Evolutionary conservation across 2,797 vertebrate species (phyloP).

Genomic region (Enteromius paludinosus): DNA sequence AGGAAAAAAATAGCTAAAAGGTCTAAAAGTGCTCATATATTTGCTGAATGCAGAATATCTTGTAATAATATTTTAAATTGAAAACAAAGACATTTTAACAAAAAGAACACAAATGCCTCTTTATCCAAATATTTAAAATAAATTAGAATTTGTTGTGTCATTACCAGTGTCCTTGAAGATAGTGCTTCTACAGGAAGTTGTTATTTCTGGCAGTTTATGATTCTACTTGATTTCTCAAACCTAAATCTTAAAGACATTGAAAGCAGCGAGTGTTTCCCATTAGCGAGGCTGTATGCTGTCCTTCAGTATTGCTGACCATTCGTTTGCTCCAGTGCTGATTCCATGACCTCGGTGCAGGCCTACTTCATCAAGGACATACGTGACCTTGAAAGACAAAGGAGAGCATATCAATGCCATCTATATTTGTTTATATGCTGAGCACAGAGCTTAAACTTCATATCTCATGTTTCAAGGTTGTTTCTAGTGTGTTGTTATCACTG

Average conservation of each 20-base stretch:
- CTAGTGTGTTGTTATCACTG: background rate
- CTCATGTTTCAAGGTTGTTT: constrained; percentile 45
- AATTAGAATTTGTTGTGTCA: background rate
- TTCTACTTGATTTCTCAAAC: background rate
- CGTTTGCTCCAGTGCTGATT: constrained; percentile 48
- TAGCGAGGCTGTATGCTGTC: constrained; percentile 22
- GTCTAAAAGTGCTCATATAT: background rate
- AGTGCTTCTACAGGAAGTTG: too few relatives aligned
- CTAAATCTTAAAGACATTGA: background rate
- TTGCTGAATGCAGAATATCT: background rate
- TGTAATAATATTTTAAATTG: too few relatives aligned
- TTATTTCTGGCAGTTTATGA: background rate
- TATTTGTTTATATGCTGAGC: constrained; percentile 42
- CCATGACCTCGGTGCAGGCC: constrained; percentile 41
- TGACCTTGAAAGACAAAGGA: constrained; percentile 34
- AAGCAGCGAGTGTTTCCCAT: background rate
- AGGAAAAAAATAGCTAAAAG: background rate
- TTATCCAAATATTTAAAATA: background rate
- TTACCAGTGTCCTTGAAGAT: too few relatives aligned
- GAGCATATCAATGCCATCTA: constrained; percentile 18
- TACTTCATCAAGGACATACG: constrained; percentile 26
- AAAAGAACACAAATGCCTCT: background rate
- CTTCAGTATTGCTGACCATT: constrained; percentile 45
- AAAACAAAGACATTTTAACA: background rate
- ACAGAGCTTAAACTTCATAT: constrained; percentile 20